These are phyloP conservation scores for Drosophila pruinosa DNA, from an alignment of 1,140 invertebrate genomes.

Conservation along the genomic window DNA sequence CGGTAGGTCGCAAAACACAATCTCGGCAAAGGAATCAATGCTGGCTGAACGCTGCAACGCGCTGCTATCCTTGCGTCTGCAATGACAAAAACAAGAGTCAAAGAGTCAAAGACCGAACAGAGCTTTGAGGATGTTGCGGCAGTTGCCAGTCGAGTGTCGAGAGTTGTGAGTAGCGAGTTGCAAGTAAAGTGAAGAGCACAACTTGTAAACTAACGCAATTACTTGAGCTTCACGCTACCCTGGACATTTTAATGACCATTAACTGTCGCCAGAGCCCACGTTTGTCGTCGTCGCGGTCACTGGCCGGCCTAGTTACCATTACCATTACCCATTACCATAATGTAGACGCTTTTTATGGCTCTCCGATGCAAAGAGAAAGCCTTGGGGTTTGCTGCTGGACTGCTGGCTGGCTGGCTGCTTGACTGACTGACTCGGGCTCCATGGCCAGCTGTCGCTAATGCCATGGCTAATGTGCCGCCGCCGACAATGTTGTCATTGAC, in stretches of 20 bases:
- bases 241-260: slow-evolving; percentile 69
- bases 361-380: slow-evolving; percentile 52
- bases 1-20: slow-evolving; percentile 84
- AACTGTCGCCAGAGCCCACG: slow-evolving; percentile 48
- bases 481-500: slow-evolving; percentile 56
- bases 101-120: slow-evolving; percentile 5
- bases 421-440: not conserved
- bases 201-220: slow-evolving; percentile 71
- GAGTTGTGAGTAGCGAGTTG: not conserved
- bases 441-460: slow-evolving; percentile 66
- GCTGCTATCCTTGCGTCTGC: slow-evolving; percentile 84
- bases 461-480: slow-evolving; percentile 50
- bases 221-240: slow-evolving; percentile 61
- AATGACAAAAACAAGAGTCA: slow-evolving; percentile 41
- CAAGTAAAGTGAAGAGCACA: slow-evolving; percentile 50
- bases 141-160: not conserved
- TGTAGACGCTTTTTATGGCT: slow-evolving; percentile 67
- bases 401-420: not conserved
- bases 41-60: slow-evolving; percentile 89
- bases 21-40: slow-evolving; percentile 90
- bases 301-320: slow-evolving; percentile 69
- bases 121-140: not conserved
- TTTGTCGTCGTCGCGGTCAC: slow-evolving; percentile 48
- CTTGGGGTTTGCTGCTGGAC: slow-evolving; percentile 5
- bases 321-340: slow-evolving; percentile 57